A percentile compares a stretch with the other conserved stretches of the same genome.
These are phyloP conservation scores for Rhegmatorhina hoffmannsi DNA, from an alignment of 2,113 vertebrate genomes.

Conservation along the genomic window DNA sequence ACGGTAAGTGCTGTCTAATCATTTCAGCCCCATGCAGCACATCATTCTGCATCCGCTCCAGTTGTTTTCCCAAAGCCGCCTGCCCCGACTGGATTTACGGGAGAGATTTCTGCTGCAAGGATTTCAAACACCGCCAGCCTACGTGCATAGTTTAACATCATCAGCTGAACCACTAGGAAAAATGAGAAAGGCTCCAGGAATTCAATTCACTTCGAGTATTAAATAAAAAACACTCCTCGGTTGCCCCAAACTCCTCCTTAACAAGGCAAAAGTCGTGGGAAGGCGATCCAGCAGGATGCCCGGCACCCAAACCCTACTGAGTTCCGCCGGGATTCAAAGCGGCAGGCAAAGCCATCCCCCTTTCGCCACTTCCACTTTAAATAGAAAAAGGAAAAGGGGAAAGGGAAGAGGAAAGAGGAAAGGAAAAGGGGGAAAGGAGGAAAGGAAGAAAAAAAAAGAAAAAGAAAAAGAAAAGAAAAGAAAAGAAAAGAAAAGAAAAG, in stretches of 20 bases:
- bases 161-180: not conserved
- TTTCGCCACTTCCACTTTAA: no score
- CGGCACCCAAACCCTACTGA: not conserved
- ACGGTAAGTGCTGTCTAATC: accelerated
- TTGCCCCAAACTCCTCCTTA: not conserved
- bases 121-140: not conserved
- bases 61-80: not conserved
- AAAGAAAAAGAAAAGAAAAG: accelerated
- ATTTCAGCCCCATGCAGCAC: not conserved
- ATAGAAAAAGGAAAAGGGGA: not conserved
- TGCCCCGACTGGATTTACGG: accelerated
- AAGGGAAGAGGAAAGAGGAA: not conserved
- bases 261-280: not conserved
- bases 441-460: accelerated
- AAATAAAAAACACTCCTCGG: not conserved
- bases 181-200: not conserved
- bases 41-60: not conserved
- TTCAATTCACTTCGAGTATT: not conserved
- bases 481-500: accelerated
- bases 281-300: not conserved
- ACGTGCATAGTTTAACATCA: not conserved
- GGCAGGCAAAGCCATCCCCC: not conserved
- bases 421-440: accelerated
- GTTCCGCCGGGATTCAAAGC: not conserved
- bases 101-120: not conserved